phyloP scores from a whole-genome alignment of 1,140 invertebrate genomes.

The Drosophila funebris region DNA sequence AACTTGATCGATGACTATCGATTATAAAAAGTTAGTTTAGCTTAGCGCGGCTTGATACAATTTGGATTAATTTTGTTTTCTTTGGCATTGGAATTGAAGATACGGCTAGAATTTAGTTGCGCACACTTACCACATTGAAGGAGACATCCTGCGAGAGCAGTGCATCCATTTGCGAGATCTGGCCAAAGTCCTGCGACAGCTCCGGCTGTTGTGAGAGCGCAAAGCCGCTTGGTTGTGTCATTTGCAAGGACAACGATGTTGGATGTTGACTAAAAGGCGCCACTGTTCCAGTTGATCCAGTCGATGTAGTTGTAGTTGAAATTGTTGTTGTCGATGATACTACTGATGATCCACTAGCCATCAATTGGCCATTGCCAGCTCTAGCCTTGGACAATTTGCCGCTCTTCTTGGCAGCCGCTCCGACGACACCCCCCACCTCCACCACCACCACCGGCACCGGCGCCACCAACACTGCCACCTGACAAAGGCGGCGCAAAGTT shows the following conservation, averaged over 20 bases:
- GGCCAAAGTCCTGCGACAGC: conserved; percentile 95
- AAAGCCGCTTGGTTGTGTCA: conserved; percentile 88
- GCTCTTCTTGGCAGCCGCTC: conserved; percentile 22
- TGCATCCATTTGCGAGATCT: conserved; percentile 97
- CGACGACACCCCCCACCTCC: conserved; percentile 20
- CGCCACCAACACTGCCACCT: conserved; percentile 29
- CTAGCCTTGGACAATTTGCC: conserved; percentile 27
- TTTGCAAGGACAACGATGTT: conserved; percentile 87
- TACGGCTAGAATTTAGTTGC: too few species aligned
- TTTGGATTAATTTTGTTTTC: too few species aligned
- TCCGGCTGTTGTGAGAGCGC: conserved; percentile 91
- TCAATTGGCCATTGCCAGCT: conserved; percentile 2
- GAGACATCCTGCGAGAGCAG: conserved; percentile 94
- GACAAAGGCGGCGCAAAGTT: conserved; percentile 18
- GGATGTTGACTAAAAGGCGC: conserved; percentile 84
- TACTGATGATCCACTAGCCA: neutral
- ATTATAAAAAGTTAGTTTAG: too few species aligned
- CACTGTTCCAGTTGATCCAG: neutral
- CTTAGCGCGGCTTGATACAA: too few species aligned
- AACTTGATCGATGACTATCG: too few species aligned
- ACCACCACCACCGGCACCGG: conserved; percentile 35
- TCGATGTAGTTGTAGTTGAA: neutral
- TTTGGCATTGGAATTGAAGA: too few species aligned
- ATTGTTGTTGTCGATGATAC: neutral
- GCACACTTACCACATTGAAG: conserved; percentile 70